These are phyloP conservation scores for Erebia ligea DNA, from an alignment of 2,888 invertebrate species.

Conservation along the genomic window DNA sequence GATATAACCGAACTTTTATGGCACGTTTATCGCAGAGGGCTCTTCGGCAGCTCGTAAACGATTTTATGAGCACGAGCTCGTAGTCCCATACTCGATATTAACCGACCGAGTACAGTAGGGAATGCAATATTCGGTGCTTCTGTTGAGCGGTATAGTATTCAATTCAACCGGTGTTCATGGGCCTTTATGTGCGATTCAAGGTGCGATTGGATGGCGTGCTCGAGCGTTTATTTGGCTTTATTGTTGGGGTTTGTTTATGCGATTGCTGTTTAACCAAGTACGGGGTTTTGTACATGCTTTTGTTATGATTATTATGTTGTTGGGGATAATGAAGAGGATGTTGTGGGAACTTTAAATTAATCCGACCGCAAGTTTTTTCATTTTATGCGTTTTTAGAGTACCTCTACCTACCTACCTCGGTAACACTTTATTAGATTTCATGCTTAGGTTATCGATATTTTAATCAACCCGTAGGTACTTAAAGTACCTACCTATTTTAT, in stretches of 20 bases:
- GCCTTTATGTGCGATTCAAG: constrained; percentile 83
- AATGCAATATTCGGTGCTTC: constrained; percentile 78
- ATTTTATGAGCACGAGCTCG: constrained; percentile 80
- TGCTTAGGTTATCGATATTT: constrained; percentile 1
- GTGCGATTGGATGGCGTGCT: constrained; percentile 84
- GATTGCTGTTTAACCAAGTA: constrained; percentile 83
- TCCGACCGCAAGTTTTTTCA: not conserved
- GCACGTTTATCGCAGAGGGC: constrained; percentile 82
- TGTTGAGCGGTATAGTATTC: constrained; percentile 76
- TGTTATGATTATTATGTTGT: constrained; percentile 82
- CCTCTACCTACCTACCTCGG: not conserved
- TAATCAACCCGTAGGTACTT: not conserved
- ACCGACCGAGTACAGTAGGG: constrained; percentile 77
- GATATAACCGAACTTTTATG: constrained; percentile 81
- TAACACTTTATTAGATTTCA: not conserved
- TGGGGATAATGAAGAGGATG: constrained; percentile 68
- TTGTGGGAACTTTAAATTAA: constrained; percentile 60
- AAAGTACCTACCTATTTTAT: too few relatives aligned
- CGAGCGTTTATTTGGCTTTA: constrained; percentile 82
- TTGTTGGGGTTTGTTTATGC: constrained; percentile 84
- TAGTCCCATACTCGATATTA: constrained; percentile 78
- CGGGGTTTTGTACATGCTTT: constrained; percentile 79
- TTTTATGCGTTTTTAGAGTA: not conserved
- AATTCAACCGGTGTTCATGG: constrained; percentile 80
- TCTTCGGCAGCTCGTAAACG: constrained; percentile 83